These are phyloP conservation scores for Caenorhabditis virilis DNA, from an alignment of 2,888 invertebrate genomes.

Conservation along the genomic window DNA sequence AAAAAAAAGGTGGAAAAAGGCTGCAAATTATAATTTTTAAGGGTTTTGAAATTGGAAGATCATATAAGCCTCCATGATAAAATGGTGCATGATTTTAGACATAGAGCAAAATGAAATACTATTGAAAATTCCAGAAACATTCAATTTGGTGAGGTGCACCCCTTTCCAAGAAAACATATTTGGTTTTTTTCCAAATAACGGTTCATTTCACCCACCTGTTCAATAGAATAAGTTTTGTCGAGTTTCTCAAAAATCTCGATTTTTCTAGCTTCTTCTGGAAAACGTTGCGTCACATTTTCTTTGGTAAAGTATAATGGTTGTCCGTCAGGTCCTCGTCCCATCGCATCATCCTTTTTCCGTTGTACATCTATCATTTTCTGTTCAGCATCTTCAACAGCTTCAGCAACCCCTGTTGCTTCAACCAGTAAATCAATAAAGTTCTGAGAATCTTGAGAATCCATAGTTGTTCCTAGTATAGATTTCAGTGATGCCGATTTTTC, in stretches of 20 bases:
- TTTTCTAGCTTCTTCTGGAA: slow-evolving; percentile 46
- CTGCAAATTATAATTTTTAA: too few relatives aligned
- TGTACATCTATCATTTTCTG: neutral
- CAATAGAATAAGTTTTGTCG: slow-evolving; percentile 42
- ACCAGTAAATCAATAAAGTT: slow-evolving; percentile 27
- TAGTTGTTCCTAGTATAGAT: slow-evolving; percentile 10
- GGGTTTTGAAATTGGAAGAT: too few relatives aligned
- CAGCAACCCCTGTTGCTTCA: slow-evolving; percentile 28
- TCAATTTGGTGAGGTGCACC: too few relatives aligned
- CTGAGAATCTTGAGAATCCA: slow-evolving; percentile 19
- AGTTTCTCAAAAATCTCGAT: slow-evolving; percentile 55
- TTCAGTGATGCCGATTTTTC: slow-evolving; percentile 23
- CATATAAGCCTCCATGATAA: too few relatives aligned
- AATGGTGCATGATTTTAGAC: too few relatives aligned
- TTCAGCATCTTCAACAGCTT: slow-evolving; percentile 29
- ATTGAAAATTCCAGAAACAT: too few relatives aligned
- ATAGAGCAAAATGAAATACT: too few relatives aligned
- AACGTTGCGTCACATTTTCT: slow-evolving; percentile 52
- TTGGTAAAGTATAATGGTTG: slow-evolving; percentile 57
- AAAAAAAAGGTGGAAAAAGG: too few relatives aligned
- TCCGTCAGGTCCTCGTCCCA: slow-evolving; percentile 8
- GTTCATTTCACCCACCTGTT: slow-evolving; percentile 56
- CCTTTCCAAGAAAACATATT: too few relatives aligned
- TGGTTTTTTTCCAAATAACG: too few relatives aligned
- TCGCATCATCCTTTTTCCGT: neutral